Base-by-base conservation (phyloP, 2,113 vertebrate species). In the Turdus rufiventris region DNA sequence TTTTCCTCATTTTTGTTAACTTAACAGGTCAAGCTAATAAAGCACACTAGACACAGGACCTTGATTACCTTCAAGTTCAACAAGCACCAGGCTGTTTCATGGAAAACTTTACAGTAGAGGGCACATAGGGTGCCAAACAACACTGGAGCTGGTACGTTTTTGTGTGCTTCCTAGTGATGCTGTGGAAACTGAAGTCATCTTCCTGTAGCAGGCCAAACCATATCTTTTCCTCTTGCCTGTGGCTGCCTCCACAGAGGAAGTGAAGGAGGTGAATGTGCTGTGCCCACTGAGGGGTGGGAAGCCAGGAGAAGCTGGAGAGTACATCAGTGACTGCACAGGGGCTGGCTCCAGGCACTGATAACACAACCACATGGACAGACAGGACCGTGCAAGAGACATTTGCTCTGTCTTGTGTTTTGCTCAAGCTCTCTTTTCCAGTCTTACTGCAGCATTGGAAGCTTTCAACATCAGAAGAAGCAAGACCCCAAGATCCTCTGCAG, bases 381-480 rank as follows among this genome's bases (percentile, higher is more conserved):
- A 33, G 33, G 81, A 75, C 56, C 1, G 24, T 45, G 88, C 31
- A 79, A 85, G 14, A 84, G 91, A 82, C n/a, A 33, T 8, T 51
- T 83, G 45, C 33, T 73, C 94, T 88, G 85, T 68, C 85, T 93
- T 58, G 93, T 56, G 80, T 78, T 92, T 78, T 5, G 18, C 56
- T 53, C 62, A 29, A 47, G 19, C 0, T 2, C 14, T 77, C 78
- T 48, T 67, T 85, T 94, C 92, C 81, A 88, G 82, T 62, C 75
- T 81, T 78, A 43, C 43, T 38, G 90, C 84, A 94, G 84, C 90
- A 92, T 42, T 45, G 42, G 85, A 94, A 96, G 94, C 62, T 92
- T 96, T 76, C 21, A 45, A 82, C 66, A 94, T 74, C 54, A 40
- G 95, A 96, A 97, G 68, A 95, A 62, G 89, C 17, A 91, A 96